Conservation (phyloP, 2,113 vertebrate genomes). For the Hypanus sabinus region DNA sequence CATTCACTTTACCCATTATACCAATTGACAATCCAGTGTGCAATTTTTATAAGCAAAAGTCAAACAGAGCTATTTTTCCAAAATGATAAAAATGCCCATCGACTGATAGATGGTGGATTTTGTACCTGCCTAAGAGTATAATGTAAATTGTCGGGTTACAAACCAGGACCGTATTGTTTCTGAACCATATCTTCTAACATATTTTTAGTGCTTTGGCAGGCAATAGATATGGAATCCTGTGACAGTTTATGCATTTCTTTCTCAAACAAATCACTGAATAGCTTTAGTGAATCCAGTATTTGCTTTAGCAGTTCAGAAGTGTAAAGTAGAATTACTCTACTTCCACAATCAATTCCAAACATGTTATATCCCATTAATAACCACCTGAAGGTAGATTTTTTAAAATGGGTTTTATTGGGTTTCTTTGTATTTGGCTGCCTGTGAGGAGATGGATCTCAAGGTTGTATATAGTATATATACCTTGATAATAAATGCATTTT, state of each 20-base stretch:
- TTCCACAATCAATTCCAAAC: background rate
- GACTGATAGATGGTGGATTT: background rate
- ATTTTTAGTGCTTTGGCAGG: conserved; percentile 8
- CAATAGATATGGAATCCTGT: background rate
- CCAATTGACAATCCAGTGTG: background rate
- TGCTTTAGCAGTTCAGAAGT: background rate
- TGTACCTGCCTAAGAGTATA: background rate
- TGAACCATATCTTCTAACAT: conserved; percentile 25
- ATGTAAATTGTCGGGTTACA: background rate
- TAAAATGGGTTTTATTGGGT: background rate
- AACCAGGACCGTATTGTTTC: background rate
- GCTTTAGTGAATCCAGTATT: background rate
- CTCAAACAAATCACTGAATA: conserved; percentile 8
- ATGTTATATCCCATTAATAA: background rate
- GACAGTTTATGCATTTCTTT: conserved; percentile 15
- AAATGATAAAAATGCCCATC: background rate
- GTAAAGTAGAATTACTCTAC: background rate
- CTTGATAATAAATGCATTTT: too few species aligned
- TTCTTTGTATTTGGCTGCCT: too few species aligned
- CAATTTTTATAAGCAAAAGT: background rate
- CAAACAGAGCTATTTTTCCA: background rate
- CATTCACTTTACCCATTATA: background rate
- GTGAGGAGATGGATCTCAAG: too few species aligned
- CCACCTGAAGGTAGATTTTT: background rate
- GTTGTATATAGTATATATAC: too few species aligned